These are phyloP conservation scores for Bembecia ichneumoniformis DNA, from an alignment of 2,888 invertebrate genomes.

Conservation along the genomic window DNA sequence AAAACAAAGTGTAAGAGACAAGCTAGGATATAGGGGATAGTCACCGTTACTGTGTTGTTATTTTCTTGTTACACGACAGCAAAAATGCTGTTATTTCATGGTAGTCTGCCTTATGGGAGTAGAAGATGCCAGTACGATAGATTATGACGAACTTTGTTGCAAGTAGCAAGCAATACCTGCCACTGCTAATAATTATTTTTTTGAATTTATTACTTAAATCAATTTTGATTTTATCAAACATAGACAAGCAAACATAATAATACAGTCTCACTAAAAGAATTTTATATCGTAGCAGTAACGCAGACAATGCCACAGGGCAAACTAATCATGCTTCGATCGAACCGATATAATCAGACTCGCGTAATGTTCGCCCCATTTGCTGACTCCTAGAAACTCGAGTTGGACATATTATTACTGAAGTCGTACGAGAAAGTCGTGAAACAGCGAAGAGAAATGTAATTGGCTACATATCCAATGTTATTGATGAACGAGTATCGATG, in stretches of 20 bases:
- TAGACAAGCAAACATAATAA: not conserved
- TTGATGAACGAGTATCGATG: not conserved
- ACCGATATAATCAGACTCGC: slow-evolving; percentile 26
- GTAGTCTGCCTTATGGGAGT: too few relatives aligned
- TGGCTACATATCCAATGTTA: slow-evolving; percentile 4
- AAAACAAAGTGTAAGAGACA: too few relatives aligned
- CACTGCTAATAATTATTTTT: too few relatives aligned
- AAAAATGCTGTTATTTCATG: too few relatives aligned
- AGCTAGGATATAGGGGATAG: too few relatives aligned
- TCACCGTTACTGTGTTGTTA: too few relatives aligned
- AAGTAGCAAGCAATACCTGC: too few relatives aligned
- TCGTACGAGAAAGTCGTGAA: slow-evolving; percentile 22
- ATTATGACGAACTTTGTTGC: too few relatives aligned
- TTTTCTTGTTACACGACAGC: too few relatives aligned
- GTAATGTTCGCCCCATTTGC: slow-evolving; percentile 24
- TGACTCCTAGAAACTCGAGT: slow-evolving; percentile 20
- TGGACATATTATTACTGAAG: slow-evolving; percentile 6
- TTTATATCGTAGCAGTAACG: not conserved
- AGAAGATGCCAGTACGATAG: too few relatives aligned
- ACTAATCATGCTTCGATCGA: slow-evolving; percentile 8
- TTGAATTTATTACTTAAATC: too few relatives aligned
- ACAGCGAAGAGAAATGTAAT: slow-evolving; percentile 19
- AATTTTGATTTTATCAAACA: not conserved
- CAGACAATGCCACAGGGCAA: not conserved
- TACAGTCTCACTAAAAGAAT: not conserved